Evolutionary conservation across 2,888 invertebrate species (phyloP), one percentile per base, ranked within the genome.

Genomic region (Isotomurus palustris): DNA sequence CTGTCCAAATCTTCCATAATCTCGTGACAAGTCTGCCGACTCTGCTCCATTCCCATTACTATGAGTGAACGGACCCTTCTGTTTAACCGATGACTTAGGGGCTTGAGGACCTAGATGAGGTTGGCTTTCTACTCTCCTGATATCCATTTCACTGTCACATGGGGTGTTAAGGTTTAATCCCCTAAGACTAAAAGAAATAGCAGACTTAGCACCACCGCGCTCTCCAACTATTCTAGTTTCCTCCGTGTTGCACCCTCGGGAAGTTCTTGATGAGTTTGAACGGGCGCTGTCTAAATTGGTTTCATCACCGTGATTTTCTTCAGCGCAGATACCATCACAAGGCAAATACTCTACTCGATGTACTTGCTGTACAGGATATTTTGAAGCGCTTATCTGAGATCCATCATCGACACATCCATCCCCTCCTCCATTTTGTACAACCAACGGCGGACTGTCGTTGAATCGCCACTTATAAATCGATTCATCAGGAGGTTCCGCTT

Each of bases 291-390:
- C 64, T 8, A 35, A 21, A 47, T 29, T 48, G n/a, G 48, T 36
- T 36, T 60, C 54, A 32, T 58, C 57, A 36, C 56, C 59, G 5
- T 56, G 49, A 10, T 62, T 58, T 45, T 69, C 69, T 38, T 66
- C 66, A 27, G 67, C 66, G 60, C 69, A 69, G 43, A 69, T 69
- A 0, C 69, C 69, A 55, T 69, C 69, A 60, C 69, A 69, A 14
- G 67, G 67, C 36, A 69, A 53, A 44, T 69, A 69, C 36, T 69
- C 69, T 28, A 69, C 68, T 17, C 66, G 53, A 57, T 69, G 69
- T 43, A 56, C 61, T 38, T 50, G 44, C 53, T 57, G 58, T 41
- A 53, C 27, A 41, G 58, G 45, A 29, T 56, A 21, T 43, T 50
- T 8, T 29, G 52, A 36, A 45, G 22, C 47, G 45, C 44, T 29